Percentiles rank a stretch among this genome's conserved stretches.
Conservation (phyloP, 2,888 invertebrate genomes). For the Drosophila gaucha region DNA sequence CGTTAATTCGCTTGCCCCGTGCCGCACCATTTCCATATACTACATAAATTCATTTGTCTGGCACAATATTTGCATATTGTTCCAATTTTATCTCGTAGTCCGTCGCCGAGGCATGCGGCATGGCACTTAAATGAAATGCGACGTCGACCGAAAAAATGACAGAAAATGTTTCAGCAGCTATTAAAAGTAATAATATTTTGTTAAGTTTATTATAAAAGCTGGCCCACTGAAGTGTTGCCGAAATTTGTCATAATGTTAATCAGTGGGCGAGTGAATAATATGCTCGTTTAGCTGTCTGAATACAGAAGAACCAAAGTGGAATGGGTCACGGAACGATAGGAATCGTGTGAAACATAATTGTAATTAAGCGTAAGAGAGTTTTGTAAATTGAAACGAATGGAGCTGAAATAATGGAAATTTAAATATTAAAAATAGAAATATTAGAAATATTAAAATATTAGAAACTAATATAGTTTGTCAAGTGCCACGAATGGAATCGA, state of each 20-base stretch:
- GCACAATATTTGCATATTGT: conserved; percentile 59
- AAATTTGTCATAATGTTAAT: background rate
- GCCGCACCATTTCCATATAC: conserved; percentile 4
- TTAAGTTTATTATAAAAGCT: conserved; percentile 52
- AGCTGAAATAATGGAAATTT: too few species aligned
- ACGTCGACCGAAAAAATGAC: conserved; percentile 19
- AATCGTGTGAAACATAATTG: too few species aligned
- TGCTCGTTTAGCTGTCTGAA: too few species aligned
- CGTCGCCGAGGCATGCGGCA: conserved; percentile 28
- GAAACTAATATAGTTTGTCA: too few species aligned
- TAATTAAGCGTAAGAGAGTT: too few species aligned
- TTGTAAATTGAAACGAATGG: too few species aligned
- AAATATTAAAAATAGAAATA: too few species aligned
- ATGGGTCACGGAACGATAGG: too few species aligned
- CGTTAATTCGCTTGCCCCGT: too few species aligned
- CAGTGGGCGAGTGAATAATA: conserved; percentile 3
- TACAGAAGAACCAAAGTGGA: too few species aligned
- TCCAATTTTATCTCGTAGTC: conserved; percentile 59
- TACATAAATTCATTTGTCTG: conserved; percentile 15
- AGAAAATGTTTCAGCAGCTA: conserved; percentile 55
- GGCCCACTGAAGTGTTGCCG: conserved; percentile 3
- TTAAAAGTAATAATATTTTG: conserved; percentile 68
- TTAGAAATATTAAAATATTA: too few species aligned
- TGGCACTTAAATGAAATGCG: conserved; percentile 32
- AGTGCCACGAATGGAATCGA: too few species aligned